Base-by-base conservation (phyloP, 2,888 invertebrate genomes). In the Rotaria socialis region DNA sequence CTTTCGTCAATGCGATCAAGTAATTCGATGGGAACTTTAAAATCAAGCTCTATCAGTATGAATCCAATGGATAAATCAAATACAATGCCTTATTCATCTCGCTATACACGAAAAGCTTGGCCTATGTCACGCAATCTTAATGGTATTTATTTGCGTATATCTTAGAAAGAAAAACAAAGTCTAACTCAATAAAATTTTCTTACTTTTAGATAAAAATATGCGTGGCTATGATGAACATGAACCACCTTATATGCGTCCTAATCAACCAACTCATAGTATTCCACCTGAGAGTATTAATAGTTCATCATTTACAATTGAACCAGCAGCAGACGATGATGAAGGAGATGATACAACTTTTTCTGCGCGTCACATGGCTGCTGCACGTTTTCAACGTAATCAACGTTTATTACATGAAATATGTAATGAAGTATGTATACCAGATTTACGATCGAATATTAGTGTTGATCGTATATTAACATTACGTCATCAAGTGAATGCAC, bases 321-420 rank as follows among this genome's bases (percentile, higher is more conserved):
- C 88, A 41, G 88, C 89, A 47, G 89, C 89, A 11, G 85, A 87
- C 43, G 86, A 85, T 58, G 96, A 96, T 90, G 97, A 97, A 90
- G 96, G 96, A 0, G 58, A 60, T 60, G 58, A 60, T 11, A 60
- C 27, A 1, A 4, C 0, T 27, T 94, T 96, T 89, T 96, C 96
- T 0, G 95, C 96, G 88, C 97, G 98, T 91, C 96, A 97, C 90
- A 94, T 97, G 50, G 95, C 98, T 0, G 96, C 97, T 90, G 95
- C 96, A 0, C 94, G 99, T 41, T 99, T 96, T 90, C 92, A 96
- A 35, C 94, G 98, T 86, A 99, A 99, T 92, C 98, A 99, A 91
- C 94, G 97, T 0, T 93, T 99, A 85, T 96, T 99, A 89, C 96
- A 97, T 91, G 98, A 99, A 91, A 96, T 99, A 89, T 97, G 99